Percentiles rank a stretch among this genome's conserved stretches.
Conservation (phyloP, 2,797 vertebrate genomes). For the Sebastes diploproa region DNA sequence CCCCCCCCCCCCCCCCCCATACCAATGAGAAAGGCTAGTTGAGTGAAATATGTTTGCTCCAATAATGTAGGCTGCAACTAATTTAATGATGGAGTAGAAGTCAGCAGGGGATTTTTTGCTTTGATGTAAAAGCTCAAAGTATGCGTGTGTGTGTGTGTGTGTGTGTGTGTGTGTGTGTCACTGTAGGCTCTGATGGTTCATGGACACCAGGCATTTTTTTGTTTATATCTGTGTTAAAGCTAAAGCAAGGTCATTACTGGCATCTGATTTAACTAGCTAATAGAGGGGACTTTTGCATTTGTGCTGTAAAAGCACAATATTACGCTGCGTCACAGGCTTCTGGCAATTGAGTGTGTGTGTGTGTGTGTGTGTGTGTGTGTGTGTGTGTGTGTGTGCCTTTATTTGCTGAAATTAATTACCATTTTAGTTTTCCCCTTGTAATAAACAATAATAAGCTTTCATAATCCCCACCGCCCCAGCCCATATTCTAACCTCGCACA, state of each 20-base stretch:
- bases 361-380: neutral
- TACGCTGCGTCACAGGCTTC: conserved; percentile 14
- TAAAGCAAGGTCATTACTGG: neutral
- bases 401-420: neutral
- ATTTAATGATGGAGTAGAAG: neutral
- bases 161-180: neutral
- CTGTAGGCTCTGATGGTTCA: neutral
- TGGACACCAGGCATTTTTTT: neutral
- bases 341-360: neutral
- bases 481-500: neutral
- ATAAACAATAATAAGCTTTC: conserved; percentile 33
- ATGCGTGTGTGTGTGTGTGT: too few species aligned
- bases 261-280: conserved; percentile 3
- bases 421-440: conserved; percentile 16
- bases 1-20: too few species aligned
- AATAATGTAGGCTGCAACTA: neutral
- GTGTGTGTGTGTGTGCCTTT: neutral
- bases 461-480: conserved; percentile 6
- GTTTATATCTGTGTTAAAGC: neutral
- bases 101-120: neutral
- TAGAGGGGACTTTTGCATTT: conserved; percentile 34
- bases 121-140: neutral
- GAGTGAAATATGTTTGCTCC: conserved; percentile 10
- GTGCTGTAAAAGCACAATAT: conserved; percentile 8
- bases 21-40: neutral